These are phyloP conservation scores for Orthonyx spaldingii DNA, from an alignment of 2,113 vertebrate genomes.

Conservation along the genomic window DNA sequence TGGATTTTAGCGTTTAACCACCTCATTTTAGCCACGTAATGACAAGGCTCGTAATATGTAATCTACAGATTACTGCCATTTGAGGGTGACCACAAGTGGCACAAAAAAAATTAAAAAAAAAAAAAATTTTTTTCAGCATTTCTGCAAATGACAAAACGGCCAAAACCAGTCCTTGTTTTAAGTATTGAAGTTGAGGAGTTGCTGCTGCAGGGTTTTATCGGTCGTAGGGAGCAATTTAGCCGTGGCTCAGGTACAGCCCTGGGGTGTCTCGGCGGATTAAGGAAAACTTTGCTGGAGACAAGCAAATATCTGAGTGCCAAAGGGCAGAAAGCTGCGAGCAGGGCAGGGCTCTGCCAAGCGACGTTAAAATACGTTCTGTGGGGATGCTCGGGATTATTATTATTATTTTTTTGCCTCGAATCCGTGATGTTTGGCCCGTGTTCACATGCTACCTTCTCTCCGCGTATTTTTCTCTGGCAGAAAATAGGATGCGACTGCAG, in stretches of 20 bases:
- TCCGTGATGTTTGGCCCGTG: background rate
- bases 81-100: constrained; percentile 50
- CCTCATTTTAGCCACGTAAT: constrained; percentile 54
- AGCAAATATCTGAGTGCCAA: background rate
- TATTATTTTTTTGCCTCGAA: background rate
- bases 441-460: background rate
- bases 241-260: constrained; percentile 14
- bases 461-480: background rate
- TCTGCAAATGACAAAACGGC: constrained; percentile 5
- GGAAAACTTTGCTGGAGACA: constrained; percentile 2
- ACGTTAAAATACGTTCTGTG: background rate
- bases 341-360: background rate
- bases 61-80: constrained; percentile 52
- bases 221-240: background rate
- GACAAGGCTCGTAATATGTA: constrained; percentile 54
- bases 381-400: background rate
- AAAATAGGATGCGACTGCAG: background rate
- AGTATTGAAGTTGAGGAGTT: background rate
- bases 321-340: background rate
- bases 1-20: constrained; percentile 54
- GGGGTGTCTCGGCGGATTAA: background rate
- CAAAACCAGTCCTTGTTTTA: background rate
- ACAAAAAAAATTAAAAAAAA: background rate
- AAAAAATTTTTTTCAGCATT: background rate
- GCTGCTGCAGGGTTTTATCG: background rate